These are phyloP conservation scores for Calycopis cecrops DNA, from an alignment of 1,140 invertebrate species.

Conservation along the genomic window DNA sequence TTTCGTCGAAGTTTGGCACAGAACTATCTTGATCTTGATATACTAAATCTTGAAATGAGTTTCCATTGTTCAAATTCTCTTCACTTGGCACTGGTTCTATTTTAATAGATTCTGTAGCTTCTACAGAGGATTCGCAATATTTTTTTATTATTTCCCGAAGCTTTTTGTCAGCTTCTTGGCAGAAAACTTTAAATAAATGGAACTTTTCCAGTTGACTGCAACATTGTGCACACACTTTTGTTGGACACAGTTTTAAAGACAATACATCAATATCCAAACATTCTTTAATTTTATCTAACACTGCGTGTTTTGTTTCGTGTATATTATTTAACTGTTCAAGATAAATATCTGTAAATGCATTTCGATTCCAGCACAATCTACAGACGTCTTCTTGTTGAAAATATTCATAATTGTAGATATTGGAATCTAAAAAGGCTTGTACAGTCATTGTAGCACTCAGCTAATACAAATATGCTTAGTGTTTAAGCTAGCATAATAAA, in stretches of 20 bases:
- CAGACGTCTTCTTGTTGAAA: constrained; percentile 52
- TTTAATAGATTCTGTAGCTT: constrained; percentile 15
- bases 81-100: constrained; percentile 22
- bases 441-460: too few species aligned
- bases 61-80: constrained; percentile 19
- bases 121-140: constrained; percentile 3
- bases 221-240: constrained; percentile 43
- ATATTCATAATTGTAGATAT: constrained; percentile 44
- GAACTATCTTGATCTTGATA: constrained; percentile 18
- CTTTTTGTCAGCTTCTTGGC: constrained; percentile 40
- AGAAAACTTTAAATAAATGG: constrained; percentile 44
- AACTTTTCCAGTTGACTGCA: constrained; percentile 40
- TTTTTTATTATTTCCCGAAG: constrained; percentile 35
- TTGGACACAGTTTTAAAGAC: constrained; percentile 24
- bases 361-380: constrained; percentile 46
- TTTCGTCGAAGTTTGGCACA: constrained; percentile 1
- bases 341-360: constrained; percentile 34
- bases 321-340: constrained; percentile 16
- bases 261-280: constrained; percentile 51
- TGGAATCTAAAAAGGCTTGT: too few species aligned
- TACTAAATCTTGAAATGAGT: constrained; percentile 16
- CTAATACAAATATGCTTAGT: too few species aligned
- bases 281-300: constrained; percentile 42
- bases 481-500: too few species aligned
- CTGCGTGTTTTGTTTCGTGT: constrained; percentile 21